phyloP scores from a whole-genome alignment of 2,113 vertebrate genomes.

The Isichthys henryi region DNA sequence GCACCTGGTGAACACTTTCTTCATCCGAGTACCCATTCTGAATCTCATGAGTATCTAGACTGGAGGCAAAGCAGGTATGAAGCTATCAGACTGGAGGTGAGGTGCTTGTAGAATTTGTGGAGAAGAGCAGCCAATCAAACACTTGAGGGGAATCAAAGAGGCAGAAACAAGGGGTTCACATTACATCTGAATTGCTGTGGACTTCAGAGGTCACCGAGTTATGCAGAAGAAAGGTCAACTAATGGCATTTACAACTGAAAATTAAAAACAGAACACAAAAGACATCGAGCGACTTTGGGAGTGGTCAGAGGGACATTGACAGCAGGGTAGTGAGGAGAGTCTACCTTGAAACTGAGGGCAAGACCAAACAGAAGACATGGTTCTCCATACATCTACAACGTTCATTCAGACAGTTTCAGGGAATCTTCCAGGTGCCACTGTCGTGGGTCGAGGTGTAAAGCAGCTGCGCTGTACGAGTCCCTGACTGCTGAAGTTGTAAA shows the following conservation, averaged over 20 bases:
- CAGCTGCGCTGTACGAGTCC: not conserved
- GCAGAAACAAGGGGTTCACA: not conserved
- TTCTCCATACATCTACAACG: not conserved
- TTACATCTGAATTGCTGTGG: not conserved
- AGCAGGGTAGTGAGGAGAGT: not conserved
- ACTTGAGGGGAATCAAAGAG: constrained; percentile 8
- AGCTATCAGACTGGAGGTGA: not conserved
- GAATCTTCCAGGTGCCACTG: not conserved
- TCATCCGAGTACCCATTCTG: not conserved
- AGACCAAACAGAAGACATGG: not conserved
- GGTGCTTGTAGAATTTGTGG: not conserved
- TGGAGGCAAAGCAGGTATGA: not conserved
- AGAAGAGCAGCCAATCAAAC: not conserved
- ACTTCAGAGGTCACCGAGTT: not conserved
- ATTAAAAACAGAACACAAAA: not conserved
- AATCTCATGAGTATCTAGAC: not conserved
- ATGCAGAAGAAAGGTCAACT: not conserved
- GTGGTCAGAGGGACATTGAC: not conserved
- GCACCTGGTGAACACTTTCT: not conserved
- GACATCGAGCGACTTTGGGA: not conserved
- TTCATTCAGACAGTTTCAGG: not conserved
- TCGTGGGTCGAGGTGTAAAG: not conserved
- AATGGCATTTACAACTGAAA: not conserved
- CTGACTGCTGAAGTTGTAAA: not conserved
- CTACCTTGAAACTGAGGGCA: not conserved